phyloP scores from a whole-genome alignment of 1,140 invertebrate species.

The Drosophila ohnishii region DNA sequence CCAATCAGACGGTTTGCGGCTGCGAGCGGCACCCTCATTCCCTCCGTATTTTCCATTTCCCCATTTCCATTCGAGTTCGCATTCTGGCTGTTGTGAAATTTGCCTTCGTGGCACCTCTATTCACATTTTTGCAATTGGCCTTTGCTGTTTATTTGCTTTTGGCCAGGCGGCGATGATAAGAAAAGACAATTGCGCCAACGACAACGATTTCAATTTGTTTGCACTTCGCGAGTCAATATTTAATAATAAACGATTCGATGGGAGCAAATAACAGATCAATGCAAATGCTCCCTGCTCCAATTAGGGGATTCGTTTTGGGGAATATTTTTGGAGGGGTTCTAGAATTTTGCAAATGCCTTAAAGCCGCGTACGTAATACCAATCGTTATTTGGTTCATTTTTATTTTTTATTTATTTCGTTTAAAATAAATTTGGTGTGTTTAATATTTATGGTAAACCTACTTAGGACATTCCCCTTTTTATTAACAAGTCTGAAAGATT shows the following conservation, averaged over 20 bases:
- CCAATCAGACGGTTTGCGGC: slow-evolving; percentile 22
- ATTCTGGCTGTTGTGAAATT: slow-evolving; percentile 1
- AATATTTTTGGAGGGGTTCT: not conserved
- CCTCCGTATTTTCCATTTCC: not conserved
- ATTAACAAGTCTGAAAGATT: slow-evolving; percentile 8
- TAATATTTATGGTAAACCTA: not conserved
- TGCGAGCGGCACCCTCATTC: not conserved
- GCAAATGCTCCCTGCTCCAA: slow-evolving; percentile 7
- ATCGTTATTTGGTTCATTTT: not conserved
- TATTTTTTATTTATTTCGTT: not conserved
- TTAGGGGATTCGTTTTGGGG: not conserved
- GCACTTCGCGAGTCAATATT: slow-evolving; percentile 47
- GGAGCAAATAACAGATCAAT: slow-evolving; percentile 21
- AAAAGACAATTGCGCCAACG: slow-evolving; percentile 52
- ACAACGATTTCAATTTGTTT: slow-evolving; percentile 39
- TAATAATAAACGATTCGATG: slow-evolving; percentile 29
- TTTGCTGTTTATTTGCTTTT: slow-evolving; percentile 46
- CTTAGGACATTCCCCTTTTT: not conserved
- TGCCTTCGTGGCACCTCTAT: slow-evolving; percentile 7
- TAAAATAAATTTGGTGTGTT: not conserved
- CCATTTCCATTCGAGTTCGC: not conserved
- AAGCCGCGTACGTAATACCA: not conserved
- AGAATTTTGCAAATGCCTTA: not conserved
- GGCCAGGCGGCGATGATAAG: slow-evolving; percentile 47
- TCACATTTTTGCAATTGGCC: slow-evolving; percentile 46